Conservation (phyloP, 2,888 invertebrate genomes). For the Onthophagus sagittarius region DNA sequence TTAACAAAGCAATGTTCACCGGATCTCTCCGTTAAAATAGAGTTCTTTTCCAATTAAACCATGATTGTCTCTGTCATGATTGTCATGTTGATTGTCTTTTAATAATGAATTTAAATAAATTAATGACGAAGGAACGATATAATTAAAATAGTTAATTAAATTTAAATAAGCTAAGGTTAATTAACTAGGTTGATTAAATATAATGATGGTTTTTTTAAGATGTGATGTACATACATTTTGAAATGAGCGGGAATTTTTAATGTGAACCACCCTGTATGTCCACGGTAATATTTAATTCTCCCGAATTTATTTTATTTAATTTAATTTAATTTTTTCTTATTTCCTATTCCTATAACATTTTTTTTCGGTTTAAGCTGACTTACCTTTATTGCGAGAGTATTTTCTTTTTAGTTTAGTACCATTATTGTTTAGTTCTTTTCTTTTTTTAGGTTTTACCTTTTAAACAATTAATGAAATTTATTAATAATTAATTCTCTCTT, state of each 20-base stretch:
- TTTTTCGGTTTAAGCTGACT: conserved; percentile 29
- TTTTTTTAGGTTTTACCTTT: conserved; percentile 27
- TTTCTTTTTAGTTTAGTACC: background rate
- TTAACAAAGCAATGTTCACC: background rate
- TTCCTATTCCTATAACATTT: conserved; percentile 12
- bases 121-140: background rate
- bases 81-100: background rate
- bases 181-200: background rate
- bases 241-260: background rate
- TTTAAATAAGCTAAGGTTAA: background rate
- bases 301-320: conserved; percentile 20
- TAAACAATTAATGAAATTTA: conserved; percentile 9
- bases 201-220: background rate
- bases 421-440: conserved; percentile 20
- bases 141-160: background rate
- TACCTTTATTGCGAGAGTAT: background rate
- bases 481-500: conserved; percentile 28
- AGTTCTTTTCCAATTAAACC: background rate
- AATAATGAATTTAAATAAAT: background rate
- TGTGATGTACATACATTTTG: background rate
- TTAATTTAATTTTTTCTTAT: conserved; percentile 28
- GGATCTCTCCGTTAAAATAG: background rate
- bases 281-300: background rate
- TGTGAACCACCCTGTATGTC: conserved; percentile 9
- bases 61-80: too few relatives aligned